Percentiles rank a stretch among this genome's conserved stretches.
These are phyloP conservation scores for Tetragonula carbonaria DNA, from an alignment of 2,888 invertebrate species.

Conservation along the genomic window DNA sequence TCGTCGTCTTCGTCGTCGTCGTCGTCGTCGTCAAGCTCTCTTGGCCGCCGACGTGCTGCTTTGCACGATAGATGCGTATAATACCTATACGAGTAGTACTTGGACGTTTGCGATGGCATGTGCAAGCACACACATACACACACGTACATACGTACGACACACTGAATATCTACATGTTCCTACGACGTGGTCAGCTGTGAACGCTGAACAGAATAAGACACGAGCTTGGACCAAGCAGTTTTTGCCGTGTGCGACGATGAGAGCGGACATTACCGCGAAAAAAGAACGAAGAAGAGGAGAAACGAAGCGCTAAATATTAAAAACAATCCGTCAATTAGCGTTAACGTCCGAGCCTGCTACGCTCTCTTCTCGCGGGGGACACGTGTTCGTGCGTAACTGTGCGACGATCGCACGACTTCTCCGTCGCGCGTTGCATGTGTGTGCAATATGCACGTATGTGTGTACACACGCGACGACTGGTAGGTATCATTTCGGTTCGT, in stretches of 20 bases:
- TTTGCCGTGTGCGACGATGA: neutral
- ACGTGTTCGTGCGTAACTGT: conserved; percentile 59
- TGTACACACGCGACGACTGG: conserved; percentile 59
- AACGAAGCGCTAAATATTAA: conserved; percentile 77
- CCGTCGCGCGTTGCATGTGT: neutral
- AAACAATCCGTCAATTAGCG: conserved; percentile 79
- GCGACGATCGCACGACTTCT: conserved; percentile 18
- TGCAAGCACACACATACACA: conserved; percentile 17
- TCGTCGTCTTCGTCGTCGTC: neutral
- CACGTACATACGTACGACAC: neutral
- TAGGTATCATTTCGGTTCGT: conserved; percentile 80
- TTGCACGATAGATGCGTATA: conserved; percentile 46
- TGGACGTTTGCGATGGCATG: no score
- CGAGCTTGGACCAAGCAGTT: conserved; percentile 20
- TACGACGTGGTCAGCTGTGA: conserved; percentile 49
- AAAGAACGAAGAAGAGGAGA: conserved; percentile 28
- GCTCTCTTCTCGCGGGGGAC: conserved; percentile 55
- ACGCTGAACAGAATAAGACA: conserved; percentile 44
- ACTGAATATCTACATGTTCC: conserved; percentile 45
- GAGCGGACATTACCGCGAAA: neutral
- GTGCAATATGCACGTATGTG: neutral
- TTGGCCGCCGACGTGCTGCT: conserved; percentile 60
- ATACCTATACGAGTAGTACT: neutral
- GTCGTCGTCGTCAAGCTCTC: conserved; percentile 50
- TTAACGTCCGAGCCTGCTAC: conserved; percentile 70